Evolutionary conservation across 2,888 invertebrate species (phyloP).

Genomic region (Carterocephalus palaemon): DNA sequence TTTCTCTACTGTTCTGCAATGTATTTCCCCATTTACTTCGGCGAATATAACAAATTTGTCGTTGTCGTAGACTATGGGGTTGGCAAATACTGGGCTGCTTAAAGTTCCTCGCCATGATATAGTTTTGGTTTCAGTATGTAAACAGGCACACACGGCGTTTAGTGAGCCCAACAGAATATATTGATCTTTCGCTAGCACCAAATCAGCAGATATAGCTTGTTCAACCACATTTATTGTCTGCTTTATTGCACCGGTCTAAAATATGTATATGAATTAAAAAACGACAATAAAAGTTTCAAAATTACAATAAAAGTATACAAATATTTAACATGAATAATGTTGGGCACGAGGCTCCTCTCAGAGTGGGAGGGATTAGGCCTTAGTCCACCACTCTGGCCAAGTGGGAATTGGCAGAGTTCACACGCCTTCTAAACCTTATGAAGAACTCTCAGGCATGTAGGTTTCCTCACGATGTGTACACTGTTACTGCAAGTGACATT

Average conservation of each 20-base stretch:
- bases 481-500: no score
- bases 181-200: constrained; percentile 58
- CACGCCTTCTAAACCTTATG: no score
- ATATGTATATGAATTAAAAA: constrained; percentile 27
- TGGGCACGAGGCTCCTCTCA: no score
- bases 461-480: no score
- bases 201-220: constrained; percentile 71
- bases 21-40: constrained; percentile 77
- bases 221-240: constrained; percentile 56
- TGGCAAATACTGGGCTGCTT: constrained; percentile 82
- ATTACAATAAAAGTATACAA: no score
- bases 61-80: constrained; percentile 76
- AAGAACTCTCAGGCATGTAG: no score
- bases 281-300: neutral
- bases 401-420: no score
- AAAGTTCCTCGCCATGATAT: constrained; percentile 81
- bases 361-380: no score
- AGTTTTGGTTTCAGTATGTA: constrained; percentile 65
- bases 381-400: no score
- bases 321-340: no score
- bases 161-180: constrained; percentile 75
- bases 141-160: constrained; percentile 77
- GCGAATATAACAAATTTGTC: constrained; percentile 77
- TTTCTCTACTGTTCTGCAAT: constrained; percentile 69
- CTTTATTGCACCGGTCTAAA: constrained; percentile 71